These are phyloP conservation scores for Campoletis raptor DNA, from an alignment of 2,888 invertebrate species.

Conservation along the genomic window DNA sequence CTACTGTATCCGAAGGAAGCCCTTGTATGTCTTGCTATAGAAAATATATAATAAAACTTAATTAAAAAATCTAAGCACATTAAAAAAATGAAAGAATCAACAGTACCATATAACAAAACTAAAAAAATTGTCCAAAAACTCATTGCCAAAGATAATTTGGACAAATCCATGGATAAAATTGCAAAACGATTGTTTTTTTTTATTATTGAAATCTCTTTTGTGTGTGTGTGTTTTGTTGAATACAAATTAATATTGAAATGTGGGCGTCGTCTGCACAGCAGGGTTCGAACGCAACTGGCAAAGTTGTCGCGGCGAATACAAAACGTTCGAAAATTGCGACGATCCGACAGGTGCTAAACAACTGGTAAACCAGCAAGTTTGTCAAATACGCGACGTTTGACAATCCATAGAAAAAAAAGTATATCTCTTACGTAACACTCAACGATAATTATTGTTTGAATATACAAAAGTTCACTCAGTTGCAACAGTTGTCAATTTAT, in stretches of 20 bases:
- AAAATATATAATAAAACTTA: conserved; percentile 12
- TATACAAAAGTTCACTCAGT: conserved; percentile 12
- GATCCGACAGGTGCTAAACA: conserved; percentile 66
- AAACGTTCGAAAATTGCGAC: conserved; percentile 48
- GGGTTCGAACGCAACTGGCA: conserved; percentile 48
- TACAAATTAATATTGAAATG: conserved; percentile 54
- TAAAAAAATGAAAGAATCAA: background rate
- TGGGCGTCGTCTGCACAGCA: conserved; percentile 16
- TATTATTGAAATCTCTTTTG: conserved; percentile 10
- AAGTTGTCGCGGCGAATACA: conserved; percentile 9
- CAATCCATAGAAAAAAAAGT: conserved; percentile 19
- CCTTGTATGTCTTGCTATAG: conserved; percentile 26
- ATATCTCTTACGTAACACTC: conserved; percentile 1
- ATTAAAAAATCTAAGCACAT: background rate
- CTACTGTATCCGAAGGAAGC: conserved; percentile 75
- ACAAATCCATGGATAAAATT: conserved; percentile 43
- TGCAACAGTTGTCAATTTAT: conserved; percentile 25
- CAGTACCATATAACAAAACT: conserved; percentile 34
- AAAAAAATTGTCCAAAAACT: conserved; percentile 35
- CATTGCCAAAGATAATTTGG: background rate
- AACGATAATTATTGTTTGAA: conserved; percentile 19
- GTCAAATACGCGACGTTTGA: conserved; percentile 34
- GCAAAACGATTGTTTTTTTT: conserved; percentile 8
- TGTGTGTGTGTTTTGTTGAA: background rate
- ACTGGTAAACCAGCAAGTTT: conserved; percentile 57